Evolutionary conservation across 1,140 invertebrate species (phyloP).

Genomic region (Aphidius ervi): DNA sequence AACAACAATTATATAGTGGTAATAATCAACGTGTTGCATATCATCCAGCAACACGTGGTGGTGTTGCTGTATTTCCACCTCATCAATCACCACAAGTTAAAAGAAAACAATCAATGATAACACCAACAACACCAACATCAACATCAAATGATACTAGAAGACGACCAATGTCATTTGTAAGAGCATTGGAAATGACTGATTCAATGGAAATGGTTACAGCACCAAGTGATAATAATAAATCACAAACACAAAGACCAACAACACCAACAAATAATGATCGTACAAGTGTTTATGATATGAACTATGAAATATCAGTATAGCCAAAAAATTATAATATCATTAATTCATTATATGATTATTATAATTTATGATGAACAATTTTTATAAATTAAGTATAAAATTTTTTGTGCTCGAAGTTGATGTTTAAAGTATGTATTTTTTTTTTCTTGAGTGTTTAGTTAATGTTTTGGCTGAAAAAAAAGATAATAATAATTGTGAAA

Average conservation of each 20-base stretch:
- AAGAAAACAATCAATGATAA: conserved; percentile 52
- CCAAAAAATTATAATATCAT: conserved; percentile 19
- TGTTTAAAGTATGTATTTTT: too few species aligned
- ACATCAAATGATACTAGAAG: conserved; percentile 51
- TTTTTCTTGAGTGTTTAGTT: too few species aligned
- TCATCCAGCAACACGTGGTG: conserved; percentile 61
- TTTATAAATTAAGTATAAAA: too few species aligned
- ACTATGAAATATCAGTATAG: conserved; percentile 92
- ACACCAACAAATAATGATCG: conserved; percentile 70
- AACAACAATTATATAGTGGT: conserved; percentile 14
- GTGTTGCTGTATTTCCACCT: conserved; percentile 66
- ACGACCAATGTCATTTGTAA: conserved; percentile 87
- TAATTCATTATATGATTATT: too few species aligned
- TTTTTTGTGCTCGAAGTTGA: too few species aligned
- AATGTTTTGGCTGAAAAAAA: too few species aligned
- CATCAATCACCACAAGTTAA: conserved; percentile 62
- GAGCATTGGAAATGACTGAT: conserved; percentile 86
- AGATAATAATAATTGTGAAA: too few species aligned
- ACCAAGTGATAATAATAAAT: conserved; percentile 24
- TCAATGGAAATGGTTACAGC: conserved; percentile 67
- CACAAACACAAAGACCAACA: conserved; percentile 42
- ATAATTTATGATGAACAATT: conserved; percentile 4
- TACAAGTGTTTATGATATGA: conserved; percentile 89
- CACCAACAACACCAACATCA: conserved; percentile 49
- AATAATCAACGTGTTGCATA: conserved; percentile 48